Conservation (phyloP, 1,140 invertebrate genomes). For the Caenorhabditis latens region DNA sequence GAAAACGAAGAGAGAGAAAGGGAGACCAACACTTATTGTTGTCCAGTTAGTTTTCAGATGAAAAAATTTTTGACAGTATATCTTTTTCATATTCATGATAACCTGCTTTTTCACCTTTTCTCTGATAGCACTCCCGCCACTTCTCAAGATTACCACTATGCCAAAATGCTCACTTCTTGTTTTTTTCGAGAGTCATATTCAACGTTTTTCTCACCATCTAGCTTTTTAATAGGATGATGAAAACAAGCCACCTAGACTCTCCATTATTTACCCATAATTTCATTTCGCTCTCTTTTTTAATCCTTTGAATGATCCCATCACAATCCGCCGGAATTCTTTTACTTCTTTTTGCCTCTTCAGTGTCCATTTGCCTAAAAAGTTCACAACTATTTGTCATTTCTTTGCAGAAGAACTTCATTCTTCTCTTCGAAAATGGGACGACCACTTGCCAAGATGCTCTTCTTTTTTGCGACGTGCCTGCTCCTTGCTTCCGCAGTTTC, state of each 20-base stretch:
- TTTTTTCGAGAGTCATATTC: too few relatives aligned
- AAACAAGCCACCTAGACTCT: conserved; percentile 1
- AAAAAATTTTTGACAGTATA: not conserved
- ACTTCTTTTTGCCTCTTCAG: not conserved
- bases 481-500: conserved; percentile 10
- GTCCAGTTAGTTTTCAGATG: conserved; percentile 26
- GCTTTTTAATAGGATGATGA: not conserved
- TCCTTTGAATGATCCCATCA: conserved; percentile 46
- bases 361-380: conserved; percentile 24
- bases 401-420: conserved; percentile 55
- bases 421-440: conserved; percentile 54
- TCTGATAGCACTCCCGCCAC: too few relatives aligned
- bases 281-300: conserved; percentile 10
- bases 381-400: conserved; percentile 51
- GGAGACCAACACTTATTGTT: conserved; percentile 37
- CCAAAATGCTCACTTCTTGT: too few relatives aligned
- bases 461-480: conserved; percentile 18
- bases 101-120: not conserved
- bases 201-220: not conserved
- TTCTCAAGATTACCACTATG: too few relatives aligned
- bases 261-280: conserved; percentile 47
- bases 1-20: conserved; percentile 25
- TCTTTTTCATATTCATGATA: too few relatives aligned
- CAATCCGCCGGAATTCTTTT: conserved; percentile 28
- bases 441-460: conserved; percentile 26